Conservation (phyloP, 2,888 invertebrate genomes). For the Heteropelma amictum region DNA sequence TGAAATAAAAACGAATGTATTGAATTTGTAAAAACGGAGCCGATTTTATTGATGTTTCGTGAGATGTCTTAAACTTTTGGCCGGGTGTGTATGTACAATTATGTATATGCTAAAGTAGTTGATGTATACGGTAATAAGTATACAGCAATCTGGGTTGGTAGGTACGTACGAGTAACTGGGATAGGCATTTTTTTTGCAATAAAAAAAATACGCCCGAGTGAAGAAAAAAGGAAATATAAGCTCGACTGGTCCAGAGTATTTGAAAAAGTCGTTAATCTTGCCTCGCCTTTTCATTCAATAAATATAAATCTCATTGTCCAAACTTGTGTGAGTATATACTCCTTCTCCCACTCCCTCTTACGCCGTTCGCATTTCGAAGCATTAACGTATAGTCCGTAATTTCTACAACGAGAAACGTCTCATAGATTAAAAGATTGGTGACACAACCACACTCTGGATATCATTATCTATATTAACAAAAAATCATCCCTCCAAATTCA, state of each 20-base stretch:
- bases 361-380: not conserved
- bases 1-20: too few relatives aligned
- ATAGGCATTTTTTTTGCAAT: slow-evolving; percentile 23
- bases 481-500: too few relatives aligned
- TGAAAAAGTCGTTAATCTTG: slow-evolving; percentile 51
- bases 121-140: not conserved
- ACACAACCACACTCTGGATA: too few relatives aligned
- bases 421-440: too few relatives aligned
- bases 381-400: too few relatives aligned
- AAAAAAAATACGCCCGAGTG: slow-evolving; percentile 21
- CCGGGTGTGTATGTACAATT: too few relatives aligned
- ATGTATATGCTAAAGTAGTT: too few relatives aligned
- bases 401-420: too few relatives aligned
- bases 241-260: slow-evolving; percentile 21
- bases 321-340: not conserved
- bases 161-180: slow-evolving; percentile 32
- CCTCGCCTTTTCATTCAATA: slow-evolving; percentile 43
- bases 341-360: not conserved
- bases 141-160: not conserved
- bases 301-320: slow-evolving; percentile 39
- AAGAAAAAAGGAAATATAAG: not conserved
- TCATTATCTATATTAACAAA: too few relatives aligned
- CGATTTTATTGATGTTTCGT: too few relatives aligned
- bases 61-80: too few relatives aligned
- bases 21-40: too few relatives aligned